Conservation (phyloP, 2,888 invertebrate species). For the Lepas anatifera region DNA sequence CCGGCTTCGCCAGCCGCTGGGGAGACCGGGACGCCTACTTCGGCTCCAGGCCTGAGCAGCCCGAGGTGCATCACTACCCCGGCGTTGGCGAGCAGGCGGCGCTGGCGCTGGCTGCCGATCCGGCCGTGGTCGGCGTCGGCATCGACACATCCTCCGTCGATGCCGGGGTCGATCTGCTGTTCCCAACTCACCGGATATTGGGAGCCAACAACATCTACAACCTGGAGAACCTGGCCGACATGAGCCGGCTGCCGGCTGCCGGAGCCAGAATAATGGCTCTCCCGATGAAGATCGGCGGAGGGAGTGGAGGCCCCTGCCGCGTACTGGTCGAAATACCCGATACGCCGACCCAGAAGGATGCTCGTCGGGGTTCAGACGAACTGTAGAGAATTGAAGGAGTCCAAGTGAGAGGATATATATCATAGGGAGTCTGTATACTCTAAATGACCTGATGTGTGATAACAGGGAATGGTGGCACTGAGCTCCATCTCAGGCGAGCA, state of each 20-base stretch:
- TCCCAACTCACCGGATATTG: background rate
- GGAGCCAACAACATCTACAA: background rate
- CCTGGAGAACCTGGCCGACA: background rate
- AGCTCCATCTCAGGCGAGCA: no score
- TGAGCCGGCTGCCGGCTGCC: background rate
- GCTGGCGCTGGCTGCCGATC: background rate
- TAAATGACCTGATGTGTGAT: no score
- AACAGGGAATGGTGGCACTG: no score
- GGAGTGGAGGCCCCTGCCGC: conserved; percentile 48
- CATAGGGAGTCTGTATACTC: no score
- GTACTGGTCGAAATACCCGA: conserved; percentile 32
- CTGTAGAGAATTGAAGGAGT: no score
- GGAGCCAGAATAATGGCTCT: conserved; percentile 38
- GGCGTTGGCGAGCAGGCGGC: no score
- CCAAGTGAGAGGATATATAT: no score
- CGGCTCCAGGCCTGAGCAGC: no score
- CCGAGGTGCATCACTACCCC: no score
- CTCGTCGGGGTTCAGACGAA: no score
- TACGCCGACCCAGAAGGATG: background rate
- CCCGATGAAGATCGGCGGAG: conserved; percentile 47
- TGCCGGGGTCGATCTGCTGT: conserved; percentile 37
- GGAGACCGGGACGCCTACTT: no score
- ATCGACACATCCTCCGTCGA: conserved; percentile 52
- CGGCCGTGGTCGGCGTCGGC: conserved; percentile 45
- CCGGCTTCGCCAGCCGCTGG: no score